Evolutionary conservation across 2,113 vertebrate species (phyloP).

Genomic region (Catharus bicknelli): DNA sequence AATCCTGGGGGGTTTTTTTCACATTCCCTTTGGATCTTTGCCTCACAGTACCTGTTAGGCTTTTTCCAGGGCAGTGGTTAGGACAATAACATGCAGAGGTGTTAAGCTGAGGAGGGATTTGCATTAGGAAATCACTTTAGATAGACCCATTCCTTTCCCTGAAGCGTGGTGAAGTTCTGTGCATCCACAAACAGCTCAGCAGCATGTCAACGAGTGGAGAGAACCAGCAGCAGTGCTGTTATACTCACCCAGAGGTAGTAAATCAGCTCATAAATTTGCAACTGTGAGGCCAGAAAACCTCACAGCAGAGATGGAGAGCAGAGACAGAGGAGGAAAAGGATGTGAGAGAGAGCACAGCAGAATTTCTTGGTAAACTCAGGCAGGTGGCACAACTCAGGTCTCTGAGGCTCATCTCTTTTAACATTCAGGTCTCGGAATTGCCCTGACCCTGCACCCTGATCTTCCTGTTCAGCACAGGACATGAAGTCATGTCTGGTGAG

Average conservation of each 20-base stretch:
- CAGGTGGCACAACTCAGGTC: background rate
- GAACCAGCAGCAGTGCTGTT: background rate
- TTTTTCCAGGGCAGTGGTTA: background rate
- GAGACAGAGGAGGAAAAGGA: background rate
- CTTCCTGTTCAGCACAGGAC: background rate
- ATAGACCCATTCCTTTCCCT: background rate
- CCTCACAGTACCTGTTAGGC: background rate
- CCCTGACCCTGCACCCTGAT: background rate
- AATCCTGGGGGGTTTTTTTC: background rate
- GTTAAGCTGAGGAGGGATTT: background rate
- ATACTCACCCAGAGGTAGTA: background rate
- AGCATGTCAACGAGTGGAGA: rapidly evolving
- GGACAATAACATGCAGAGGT: background rate
- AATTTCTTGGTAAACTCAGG: background rate
- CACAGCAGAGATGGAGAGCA: background rate
- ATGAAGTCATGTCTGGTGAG: background rate
- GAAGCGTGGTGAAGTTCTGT: background rate
- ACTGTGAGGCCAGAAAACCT: background rate
- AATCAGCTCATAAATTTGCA: background rate
- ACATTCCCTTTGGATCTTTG: background rate
- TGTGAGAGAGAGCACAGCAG: background rate
- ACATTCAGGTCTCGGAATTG: background rate
- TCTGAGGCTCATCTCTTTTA: background rate
- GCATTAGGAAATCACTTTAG: background rate
- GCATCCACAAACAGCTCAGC: background rate